Percentiles rank a stretch among this genome's conserved stretches.
Conservation (phyloP, 2,888 invertebrate species). For the Mesorhabditis sp. region DNA sequence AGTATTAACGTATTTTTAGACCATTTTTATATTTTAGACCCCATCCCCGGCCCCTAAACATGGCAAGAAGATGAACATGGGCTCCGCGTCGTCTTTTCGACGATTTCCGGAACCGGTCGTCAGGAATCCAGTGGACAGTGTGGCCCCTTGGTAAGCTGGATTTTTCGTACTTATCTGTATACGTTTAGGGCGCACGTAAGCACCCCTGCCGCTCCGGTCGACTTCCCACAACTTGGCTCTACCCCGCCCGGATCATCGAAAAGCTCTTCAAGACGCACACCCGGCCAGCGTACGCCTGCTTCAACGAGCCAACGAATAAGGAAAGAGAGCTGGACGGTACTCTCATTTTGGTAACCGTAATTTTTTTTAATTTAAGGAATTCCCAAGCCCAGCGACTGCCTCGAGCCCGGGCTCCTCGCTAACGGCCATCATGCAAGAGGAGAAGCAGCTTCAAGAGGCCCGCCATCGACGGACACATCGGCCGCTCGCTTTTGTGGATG, state of each 20-base stretch:
- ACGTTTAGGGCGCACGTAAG: background rate
- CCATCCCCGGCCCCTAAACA: background rate
- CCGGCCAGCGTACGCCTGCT: background rate
- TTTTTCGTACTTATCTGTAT: background rate
- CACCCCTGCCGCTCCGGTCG: background rate
- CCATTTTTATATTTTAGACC: background rate
- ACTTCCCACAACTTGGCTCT: too few species aligned
- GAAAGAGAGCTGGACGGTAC: background rate
- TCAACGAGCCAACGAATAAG: background rate
- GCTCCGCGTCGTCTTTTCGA: background rate
- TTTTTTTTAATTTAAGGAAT: too few species aligned
- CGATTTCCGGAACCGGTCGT: background rate
- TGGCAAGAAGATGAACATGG: background rate
- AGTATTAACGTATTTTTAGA: background rate
- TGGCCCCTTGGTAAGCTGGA: background rate
- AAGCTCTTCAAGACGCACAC: background rate
- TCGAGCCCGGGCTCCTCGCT: background rate
- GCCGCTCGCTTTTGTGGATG: background rate
- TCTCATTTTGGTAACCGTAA: too few species aligned
- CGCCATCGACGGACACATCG: background rate
- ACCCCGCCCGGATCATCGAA: background rate
- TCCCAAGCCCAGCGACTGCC: too few species aligned
- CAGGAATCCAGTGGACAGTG: background rate
- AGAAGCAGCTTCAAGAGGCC: background rate
- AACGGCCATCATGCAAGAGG: slow-evolving; percentile 5